Base-by-base conservation (phyloP, 2,797 vertebrate species). In the Nannoperca obscura region DNA sequence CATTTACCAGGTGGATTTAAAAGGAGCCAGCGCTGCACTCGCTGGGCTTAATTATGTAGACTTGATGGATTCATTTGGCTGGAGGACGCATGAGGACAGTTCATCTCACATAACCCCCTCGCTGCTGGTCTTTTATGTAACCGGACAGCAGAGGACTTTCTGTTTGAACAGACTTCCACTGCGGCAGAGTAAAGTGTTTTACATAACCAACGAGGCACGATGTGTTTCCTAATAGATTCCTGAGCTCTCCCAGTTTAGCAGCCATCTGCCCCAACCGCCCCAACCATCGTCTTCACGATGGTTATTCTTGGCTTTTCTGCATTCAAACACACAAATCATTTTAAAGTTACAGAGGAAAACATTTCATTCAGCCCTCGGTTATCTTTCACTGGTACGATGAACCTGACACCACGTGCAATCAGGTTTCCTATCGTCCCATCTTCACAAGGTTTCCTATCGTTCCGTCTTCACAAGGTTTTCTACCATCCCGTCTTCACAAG, bases 231-330 rank as follows among this genome's bases (percentile, higher is more conserved):
- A 34, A 69, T 67, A 14, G 34, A 60, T 62, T 71, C 78, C 42
- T 0, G 42, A 62, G 65, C n/a, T 44, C 14, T 76, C 32, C 42
- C 40, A 17, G 7, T 73, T 55, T 4, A 66, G 74, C 10, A n/a
- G 49, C 77, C 78, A 57, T 74, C 64, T 74, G 70, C 62, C 78
- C 27, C 49, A 49, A 30, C 67, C 24, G 49, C 60, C 15, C 15
- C 50, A n/a, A n/a, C n/a, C n/a, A n/a, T n/a, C n/a, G n/a, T n/a
- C n/a, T n/a, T n/a, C 47, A 40, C 27, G 1, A 5, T n/a, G 42
- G 5, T 15, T 53, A 32, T 70, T 42, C 40, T 49, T n/a, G 24
- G 49, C 24, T 61, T 36, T 46, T 27, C 64, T 10, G 32, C 34
- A 30, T 15, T n/a, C 46, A 38, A 54, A 49, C 20, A 49, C n/a